Evolutionary conservation across 2,797 vertebrate species (phyloP).

Genomic region (Siniperca undulata): DNA sequence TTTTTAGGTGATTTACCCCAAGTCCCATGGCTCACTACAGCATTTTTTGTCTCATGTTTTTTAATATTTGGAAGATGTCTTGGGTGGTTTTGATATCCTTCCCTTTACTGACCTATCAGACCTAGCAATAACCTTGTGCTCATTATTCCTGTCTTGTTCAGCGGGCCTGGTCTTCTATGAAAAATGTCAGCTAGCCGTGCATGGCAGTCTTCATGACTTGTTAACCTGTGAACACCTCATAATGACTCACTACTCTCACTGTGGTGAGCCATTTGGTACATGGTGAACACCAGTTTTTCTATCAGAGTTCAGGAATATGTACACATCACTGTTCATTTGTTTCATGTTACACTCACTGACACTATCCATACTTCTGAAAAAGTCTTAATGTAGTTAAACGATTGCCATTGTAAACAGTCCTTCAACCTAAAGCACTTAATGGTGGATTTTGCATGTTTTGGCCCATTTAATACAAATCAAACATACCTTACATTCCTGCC

Average conservation of each 20-base stretch:
- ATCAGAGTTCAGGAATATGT: constrained; percentile 18
- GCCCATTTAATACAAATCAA: constrained; percentile 42
- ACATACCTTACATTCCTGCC: constrained; percentile 37
- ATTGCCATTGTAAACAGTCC: not conserved
- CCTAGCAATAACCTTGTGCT: constrained; percentile 22
- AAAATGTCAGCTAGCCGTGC: constrained; percentile 36
- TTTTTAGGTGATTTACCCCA: constrained; percentile 55
- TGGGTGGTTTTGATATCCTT: constrained; percentile 28
- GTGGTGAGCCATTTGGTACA: constrained; percentile 34
- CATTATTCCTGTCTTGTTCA: constrained; percentile 52
- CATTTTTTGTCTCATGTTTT: constrained; percentile 5
- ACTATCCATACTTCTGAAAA: not conserved
- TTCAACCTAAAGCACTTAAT: constrained; percentile 3
- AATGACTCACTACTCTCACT: constrained; percentile 46
- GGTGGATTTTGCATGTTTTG: constrained; percentile 13
- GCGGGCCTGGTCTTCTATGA: constrained; percentile 36
- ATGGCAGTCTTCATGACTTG: constrained; percentile 49
- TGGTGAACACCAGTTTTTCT: constrained; percentile 15
- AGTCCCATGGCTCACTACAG: not conserved
- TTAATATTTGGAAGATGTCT: constrained; percentile 21
- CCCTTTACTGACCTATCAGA: constrained; percentile 7
- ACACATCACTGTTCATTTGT: constrained; percentile 4
- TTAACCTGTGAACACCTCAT: constrained; percentile 57
- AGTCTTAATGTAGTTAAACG: not conserved
- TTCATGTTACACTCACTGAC: constrained; percentile 2